These are phyloP conservation scores for Parnassius mnemosyne DNA, from an alignment of 2,888 invertebrate species.

Conservation along the genomic window DNA sequence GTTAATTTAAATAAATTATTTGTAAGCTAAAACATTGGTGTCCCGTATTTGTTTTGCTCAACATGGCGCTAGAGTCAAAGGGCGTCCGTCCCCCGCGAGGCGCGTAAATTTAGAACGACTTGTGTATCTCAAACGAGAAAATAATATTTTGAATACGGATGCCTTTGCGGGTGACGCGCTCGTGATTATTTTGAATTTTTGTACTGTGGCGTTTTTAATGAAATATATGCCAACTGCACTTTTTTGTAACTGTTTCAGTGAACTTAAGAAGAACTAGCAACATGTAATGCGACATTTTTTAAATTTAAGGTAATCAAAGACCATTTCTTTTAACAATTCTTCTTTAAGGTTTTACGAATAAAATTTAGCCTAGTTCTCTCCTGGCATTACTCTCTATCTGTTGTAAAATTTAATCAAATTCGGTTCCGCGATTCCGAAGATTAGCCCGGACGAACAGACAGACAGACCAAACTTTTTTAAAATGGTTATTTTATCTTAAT, in stretches of 20 bases:
- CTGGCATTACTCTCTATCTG: no score
- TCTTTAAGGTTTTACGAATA: no score
- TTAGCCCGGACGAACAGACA: no score
- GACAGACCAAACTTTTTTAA: no score
- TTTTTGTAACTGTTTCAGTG: background rate
- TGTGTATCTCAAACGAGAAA: constrained; percentile 58
- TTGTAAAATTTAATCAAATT: no score
- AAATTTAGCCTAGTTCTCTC: no score
- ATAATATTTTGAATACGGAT: constrained; percentile 66
- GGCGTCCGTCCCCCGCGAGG: constrained; percentile 64
- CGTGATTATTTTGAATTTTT: constrained; percentile 39
- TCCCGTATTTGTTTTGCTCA: background rate
- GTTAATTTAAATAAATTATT: no score
- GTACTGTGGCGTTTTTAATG: constrained; percentile 7
- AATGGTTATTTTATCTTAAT: no score
- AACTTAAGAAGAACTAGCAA: background rate
- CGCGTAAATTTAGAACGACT: constrained; percentile 71
- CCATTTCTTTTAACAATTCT: no score
- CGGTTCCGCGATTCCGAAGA: no score
- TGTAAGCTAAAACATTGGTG: background rate
- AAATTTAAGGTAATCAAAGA: no score
- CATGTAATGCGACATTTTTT: no score
- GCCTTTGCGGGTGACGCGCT: constrained; percentile 70
- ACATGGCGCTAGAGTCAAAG: constrained; percentile 32
- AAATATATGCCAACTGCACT: background rate